phyloP scores from a whole-genome alignment of 2,888 invertebrate species.

The Ptychoptera contaminata region DNA sequence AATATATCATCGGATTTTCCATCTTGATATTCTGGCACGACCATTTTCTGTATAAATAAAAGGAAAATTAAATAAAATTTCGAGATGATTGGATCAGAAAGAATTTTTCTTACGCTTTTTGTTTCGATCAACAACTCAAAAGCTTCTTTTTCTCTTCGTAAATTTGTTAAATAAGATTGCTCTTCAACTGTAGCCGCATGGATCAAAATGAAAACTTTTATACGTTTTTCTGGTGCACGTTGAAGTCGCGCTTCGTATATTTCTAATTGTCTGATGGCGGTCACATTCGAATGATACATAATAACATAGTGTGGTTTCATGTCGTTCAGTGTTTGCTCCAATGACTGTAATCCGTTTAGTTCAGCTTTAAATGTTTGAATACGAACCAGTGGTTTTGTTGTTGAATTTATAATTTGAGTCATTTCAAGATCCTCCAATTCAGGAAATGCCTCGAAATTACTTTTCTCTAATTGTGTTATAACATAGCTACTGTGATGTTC shows the following conservation, averaged over 20 bases:
- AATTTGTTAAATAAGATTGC: slow-evolving; percentile 81
- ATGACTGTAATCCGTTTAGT: slow-evolving; percentile 47
- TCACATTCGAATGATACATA: slow-evolving; percentile 78
- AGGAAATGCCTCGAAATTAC: slow-evolving; percentile 42
- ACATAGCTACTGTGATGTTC: slow-evolving; percentile 7
- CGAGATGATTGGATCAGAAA: neutral
- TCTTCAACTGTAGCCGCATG: slow-evolving; percentile 92
- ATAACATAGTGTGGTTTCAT: slow-evolving; percentile 68
- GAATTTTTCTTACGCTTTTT: slow-evolving; percentile 55
- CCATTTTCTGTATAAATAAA: slow-evolving; percentile 50
- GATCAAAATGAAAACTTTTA: slow-evolving; percentile 76
- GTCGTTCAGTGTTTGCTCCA: slow-evolving; percentile 51
- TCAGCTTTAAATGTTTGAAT: slow-evolving; percentile 66
- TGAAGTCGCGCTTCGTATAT: slow-evolving; percentile 52
- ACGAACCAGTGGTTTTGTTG: slow-evolving; percentile 48
- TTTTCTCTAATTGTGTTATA: slow-evolving; percentile 20
- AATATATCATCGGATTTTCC: slow-evolving; percentile 56
- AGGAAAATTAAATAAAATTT: slow-evolving; percentile 2
- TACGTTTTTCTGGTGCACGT: slow-evolving; percentile 29
- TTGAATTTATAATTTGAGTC: slow-evolving; percentile 37
- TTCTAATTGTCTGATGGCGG: slow-evolving; percentile 81
- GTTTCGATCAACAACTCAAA: slow-evolving; percentile 85
- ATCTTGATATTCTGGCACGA: slow-evolving; percentile 75
- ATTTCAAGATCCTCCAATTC: slow-evolving; percentile 53
- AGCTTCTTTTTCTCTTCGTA: slow-evolving; percentile 84